Percentiles rank a stretch among this genome's conserved stretches.
phyloP scores from a whole-genome alignment of 2,888 invertebrate species.

The Dynastes grantii region DNA sequence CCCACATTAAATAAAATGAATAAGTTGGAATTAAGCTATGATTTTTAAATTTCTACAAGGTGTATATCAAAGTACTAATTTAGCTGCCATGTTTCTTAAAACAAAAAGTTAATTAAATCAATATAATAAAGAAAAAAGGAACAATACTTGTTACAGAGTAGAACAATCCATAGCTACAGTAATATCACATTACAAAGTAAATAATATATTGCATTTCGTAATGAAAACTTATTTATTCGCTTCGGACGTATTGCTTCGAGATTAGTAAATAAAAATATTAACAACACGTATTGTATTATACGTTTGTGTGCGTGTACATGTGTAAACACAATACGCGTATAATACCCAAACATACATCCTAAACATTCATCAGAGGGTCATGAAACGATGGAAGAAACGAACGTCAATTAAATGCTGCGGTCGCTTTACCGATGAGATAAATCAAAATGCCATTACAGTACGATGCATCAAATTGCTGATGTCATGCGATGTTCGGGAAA shows the following conservation, averaged over 20 bases:
- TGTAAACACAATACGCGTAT: background rate
- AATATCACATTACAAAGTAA: conserved; percentile 19
- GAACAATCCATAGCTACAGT: conserved; percentile 1
- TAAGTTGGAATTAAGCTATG: no score
- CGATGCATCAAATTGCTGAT: conserved; percentile 41
- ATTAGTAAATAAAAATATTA: conserved; percentile 35
- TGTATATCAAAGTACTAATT: no score
- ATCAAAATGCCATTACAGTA: conserved; percentile 44
- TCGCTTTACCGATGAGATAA: conserved; percentile 44
- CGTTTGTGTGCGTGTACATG: background rate
- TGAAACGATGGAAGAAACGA: conserved; percentile 38
- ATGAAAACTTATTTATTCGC: conserved; percentile 17
- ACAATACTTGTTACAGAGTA: no score
- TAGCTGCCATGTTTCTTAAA: no score
- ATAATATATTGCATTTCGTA: conserved; percentile 24
- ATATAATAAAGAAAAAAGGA: no score
- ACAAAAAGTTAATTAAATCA: no score
- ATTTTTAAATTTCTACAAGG: no score
- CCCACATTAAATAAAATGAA: no score
- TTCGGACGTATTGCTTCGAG: conserved; percentile 17
- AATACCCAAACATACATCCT: conserved; percentile 15
- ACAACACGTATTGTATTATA: conserved; percentile 12
- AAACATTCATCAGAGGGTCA: conserved; percentile 31
- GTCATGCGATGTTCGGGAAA: conserved; percentile 38
- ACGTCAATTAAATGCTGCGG: conserved; percentile 40